Evolutionary conservation across 2,888 invertebrate species (phyloP).

Genomic region (Philonicus albiceps): DNA sequence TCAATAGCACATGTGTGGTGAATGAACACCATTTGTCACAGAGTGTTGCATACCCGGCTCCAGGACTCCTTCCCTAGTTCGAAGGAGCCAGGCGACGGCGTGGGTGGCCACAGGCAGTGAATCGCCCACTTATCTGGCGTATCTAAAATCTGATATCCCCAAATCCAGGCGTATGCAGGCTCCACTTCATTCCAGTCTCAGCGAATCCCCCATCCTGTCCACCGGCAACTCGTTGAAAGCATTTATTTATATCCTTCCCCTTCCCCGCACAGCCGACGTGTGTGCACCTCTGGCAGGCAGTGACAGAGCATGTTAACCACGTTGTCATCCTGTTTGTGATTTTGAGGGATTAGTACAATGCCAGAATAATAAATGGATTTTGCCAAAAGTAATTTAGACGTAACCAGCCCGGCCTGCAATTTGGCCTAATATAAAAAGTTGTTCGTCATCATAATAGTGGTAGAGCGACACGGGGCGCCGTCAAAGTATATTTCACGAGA

Average conservation of each 20-base stretch:
- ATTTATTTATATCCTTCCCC: constrained; percentile 4
- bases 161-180: background rate
- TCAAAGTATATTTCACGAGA: constrained; percentile 19
- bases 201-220: background rate
- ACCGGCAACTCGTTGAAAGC: constrained; percentile 4
- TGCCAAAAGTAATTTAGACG: constrained; percentile 48
- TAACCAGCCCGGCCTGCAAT: constrained; percentile 44
- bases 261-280: background rate
- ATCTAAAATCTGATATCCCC: constrained; percentile 23
- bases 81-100: background rate
- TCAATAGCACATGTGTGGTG: constrained; percentile 33
- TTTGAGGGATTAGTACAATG: constrained; percentile 50
- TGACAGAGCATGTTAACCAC: constrained; percentile 49
- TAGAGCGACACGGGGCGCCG: background rate
- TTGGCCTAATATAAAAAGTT: constrained; percentile 47
- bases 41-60: constrained; percentile 14
- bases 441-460: constrained; percentile 47
- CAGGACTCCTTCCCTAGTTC: background rate
- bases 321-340: constrained; percentile 50
- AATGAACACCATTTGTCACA: constrained; percentile 40
- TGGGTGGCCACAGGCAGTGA: background rate
- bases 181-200: background rate
- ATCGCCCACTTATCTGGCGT: constrained; percentile 33
- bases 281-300: constrained; percentile 29
- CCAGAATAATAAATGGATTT: constrained; percentile 49